These are phyloP conservation scores for Patagioenas fasciata DNA, from an alignment of 2,113 vertebrate species.

Conservation along the genomic window DNA sequence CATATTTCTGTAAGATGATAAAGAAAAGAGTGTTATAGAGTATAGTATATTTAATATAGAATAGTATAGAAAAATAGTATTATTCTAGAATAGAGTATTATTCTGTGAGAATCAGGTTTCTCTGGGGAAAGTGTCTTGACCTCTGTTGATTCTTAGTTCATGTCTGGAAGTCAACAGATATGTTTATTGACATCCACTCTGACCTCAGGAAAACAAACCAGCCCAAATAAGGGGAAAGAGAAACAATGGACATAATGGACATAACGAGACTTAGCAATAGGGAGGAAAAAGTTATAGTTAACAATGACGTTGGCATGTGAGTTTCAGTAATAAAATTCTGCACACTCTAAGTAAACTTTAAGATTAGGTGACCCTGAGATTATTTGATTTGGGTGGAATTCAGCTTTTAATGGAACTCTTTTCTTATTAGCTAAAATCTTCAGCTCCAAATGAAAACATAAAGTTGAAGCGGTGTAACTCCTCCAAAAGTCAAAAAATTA, in stretches of 20 bases:
- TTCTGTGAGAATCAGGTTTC: background rate
- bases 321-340: constrained; percentile 10
- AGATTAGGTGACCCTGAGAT: background rate
- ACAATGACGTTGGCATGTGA: constrained; percentile 2
- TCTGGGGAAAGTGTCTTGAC: constrained; percentile 41
- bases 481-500: background rate
- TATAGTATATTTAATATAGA: too few relatives aligned
- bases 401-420: background rate
- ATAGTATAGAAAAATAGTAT: too few relatives aligned
- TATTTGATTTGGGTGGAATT: background rate
- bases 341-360: background rate
- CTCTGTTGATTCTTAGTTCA: background rate
- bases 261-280: background rate
- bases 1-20: background rate
- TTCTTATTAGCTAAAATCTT: background rate
- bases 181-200: constrained; percentile 43
- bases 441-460: background rate
- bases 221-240: constrained; percentile 15
- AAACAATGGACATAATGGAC: constrained; percentile 23
- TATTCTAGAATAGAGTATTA: background rate
- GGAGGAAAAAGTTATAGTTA: background rate
- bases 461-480: rapidly evolving
- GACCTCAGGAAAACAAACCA: constrained; percentile 37
- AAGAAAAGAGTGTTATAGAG: background rate
- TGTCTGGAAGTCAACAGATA: constrained; percentile 37